Evolutionary conservation across 2,797 vertebrate species (phyloP).

Genomic region (Salarias fasciatus): DNA sequence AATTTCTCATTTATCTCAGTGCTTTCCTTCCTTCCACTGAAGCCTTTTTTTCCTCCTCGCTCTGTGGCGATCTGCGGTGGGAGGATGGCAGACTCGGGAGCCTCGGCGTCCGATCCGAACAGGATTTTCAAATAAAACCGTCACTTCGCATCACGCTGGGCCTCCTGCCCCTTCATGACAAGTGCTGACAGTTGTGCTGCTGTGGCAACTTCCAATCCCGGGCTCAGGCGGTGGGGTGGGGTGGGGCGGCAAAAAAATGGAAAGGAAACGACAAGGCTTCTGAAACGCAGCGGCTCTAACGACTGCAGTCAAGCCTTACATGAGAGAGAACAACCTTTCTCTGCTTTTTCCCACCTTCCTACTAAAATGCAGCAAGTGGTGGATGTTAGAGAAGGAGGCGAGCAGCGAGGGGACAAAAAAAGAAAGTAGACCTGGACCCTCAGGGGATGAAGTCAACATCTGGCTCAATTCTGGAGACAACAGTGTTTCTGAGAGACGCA

Average conservation of each 20-base stretch:
- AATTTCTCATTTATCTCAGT: conserved; percentile 17
- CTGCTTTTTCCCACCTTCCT: conserved; percentile 27
- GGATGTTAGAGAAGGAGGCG: conserved; percentile 50
- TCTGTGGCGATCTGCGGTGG: conserved; percentile 26
- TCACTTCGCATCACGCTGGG: conserved; percentile 77
- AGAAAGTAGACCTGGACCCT: conserved; percentile 79
- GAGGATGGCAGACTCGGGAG: conserved; percentile 50
- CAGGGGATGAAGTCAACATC: conserved; percentile 83
- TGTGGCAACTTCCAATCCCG: conserved; percentile 79
- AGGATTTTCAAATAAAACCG: conserved; percentile 82
- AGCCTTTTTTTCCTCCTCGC: conserved; percentile 8
- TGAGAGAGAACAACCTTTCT: conserved; percentile 48
- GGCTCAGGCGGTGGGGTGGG: conserved; percentile 56
- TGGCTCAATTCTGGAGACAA: conserved; percentile 89
- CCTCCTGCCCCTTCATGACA: conserved; percentile 70
- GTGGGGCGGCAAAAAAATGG: conserved; percentile 48
- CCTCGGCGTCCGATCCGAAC: conserved; percentile 69
- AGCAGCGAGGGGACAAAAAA: conserved; percentile 18
- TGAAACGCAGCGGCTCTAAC: conserved; percentile 70
- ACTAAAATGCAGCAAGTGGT: conserved; percentile 70
- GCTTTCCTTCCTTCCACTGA: conserved; percentile 3
- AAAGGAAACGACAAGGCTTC: conserved; percentile 68
- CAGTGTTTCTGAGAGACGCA: conserved; percentile 86
- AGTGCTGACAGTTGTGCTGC: conserved; percentile 84
- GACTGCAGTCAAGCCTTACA: conserved; percentile 68